These are phyloP conservation scores for Sebastes elongatus DNA, from an alignment of 2,797 vertebrate species.

Conservation along the genomic window DNA sequence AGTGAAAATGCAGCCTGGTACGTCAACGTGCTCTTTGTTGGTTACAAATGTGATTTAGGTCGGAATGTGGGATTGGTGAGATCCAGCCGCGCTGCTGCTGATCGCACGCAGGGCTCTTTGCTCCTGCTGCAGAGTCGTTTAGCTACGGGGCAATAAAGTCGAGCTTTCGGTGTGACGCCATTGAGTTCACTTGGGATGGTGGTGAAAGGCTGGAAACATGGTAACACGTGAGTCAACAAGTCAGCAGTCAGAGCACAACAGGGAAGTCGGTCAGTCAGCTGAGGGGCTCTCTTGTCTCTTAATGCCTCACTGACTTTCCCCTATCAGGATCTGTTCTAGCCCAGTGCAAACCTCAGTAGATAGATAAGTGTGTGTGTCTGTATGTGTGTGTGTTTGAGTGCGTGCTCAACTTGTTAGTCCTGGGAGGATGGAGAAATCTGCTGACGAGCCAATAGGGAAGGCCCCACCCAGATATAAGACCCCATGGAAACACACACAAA, in stretches of 20 bases:
- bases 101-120: slow-evolving; percentile 41
- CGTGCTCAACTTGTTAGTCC: slow-evolving; percentile 32
- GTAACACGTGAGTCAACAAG: slow-evolving; percentile 52
- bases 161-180: slow-evolving; percentile 55
- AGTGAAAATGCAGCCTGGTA: slow-evolving; percentile 36
- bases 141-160: slow-evolving; percentile 40
- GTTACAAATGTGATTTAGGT: slow-evolving; percentile 75
- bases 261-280: slow-evolving; percentile 50
- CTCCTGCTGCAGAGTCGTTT: slow-evolving; percentile 48
- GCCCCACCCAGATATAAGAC: slow-evolving; percentile 67
- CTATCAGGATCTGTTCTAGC: slow-evolving; percentile 48
- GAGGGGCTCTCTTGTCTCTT: slow-evolving; percentile 77
- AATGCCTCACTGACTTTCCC: slow-evolving; percentile 72
- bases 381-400: slow-evolving; percentile 28
- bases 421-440: slow-evolving; percentile 60
- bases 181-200: slow-evolving; percentile 31
- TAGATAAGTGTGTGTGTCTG: slow-evolving; percentile 41
- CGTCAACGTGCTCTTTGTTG: slow-evolving; percentile 68
- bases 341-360: slow-evolving; percentile 51
- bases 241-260: slow-evolving; percentile 40
- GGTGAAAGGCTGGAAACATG: slow-evolving; percentile 46
- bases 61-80: slow-evolving; percentile 67
- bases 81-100: slow-evolving; percentile 29
- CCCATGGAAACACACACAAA: slow-evolving; percentile 26
- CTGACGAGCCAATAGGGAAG: slow-evolving; percentile 53